phyloP scores from a whole-genome alignment of 2,888 invertebrate species.

The Pterostichus madidus region DNA sequence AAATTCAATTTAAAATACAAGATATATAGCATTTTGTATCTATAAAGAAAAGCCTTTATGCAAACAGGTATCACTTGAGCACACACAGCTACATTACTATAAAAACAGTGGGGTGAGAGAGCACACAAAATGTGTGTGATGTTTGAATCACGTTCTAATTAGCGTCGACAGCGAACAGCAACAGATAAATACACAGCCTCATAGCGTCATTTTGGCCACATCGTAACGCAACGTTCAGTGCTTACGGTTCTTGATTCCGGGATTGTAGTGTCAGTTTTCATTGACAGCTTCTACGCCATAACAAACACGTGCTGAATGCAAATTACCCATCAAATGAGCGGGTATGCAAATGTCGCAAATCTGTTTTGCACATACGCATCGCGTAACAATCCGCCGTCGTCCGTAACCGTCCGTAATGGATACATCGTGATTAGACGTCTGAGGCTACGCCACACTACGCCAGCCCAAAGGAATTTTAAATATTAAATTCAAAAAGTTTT shows the following conservation, averaged over 20 bases:
- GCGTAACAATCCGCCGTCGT: neutral
- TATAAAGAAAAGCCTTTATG: neutral
- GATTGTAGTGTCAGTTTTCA: constrained; percentile 19
- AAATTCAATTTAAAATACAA: neutral
- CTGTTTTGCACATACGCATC: constrained; percentile 5
- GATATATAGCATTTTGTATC: too few species aligned
- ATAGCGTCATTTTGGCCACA: neutral
- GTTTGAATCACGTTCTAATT: constrained; percentile 8
- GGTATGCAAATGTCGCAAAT: constrained; percentile 5
- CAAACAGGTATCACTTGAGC: too few species aligned
- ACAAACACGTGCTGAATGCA: constrained; percentile 22
- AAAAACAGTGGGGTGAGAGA: too few species aligned
- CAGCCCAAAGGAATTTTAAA: constrained; percentile 52
- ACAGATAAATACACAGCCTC: neutral
- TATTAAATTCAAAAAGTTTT: constrained; percentile 64
- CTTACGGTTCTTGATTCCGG: constrained; percentile 9
- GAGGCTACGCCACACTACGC: neutral
- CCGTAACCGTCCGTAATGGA: neutral
- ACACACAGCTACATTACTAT: too few species aligned
- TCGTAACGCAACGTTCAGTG: neutral
- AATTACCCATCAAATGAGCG: constrained; percentile 23
- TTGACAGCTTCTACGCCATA: constrained; percentile 16
- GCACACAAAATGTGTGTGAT: neutral
- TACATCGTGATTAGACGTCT: constrained; percentile 3
- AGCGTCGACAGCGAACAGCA: neutral